A percentile compares a stretch with the other conserved stretches of the same genome.
These are phyloP conservation scores for Tricholauxania praeusta DNA, from an alignment of 2,888 invertebrate species.

Conservation along the genomic window DNA sequence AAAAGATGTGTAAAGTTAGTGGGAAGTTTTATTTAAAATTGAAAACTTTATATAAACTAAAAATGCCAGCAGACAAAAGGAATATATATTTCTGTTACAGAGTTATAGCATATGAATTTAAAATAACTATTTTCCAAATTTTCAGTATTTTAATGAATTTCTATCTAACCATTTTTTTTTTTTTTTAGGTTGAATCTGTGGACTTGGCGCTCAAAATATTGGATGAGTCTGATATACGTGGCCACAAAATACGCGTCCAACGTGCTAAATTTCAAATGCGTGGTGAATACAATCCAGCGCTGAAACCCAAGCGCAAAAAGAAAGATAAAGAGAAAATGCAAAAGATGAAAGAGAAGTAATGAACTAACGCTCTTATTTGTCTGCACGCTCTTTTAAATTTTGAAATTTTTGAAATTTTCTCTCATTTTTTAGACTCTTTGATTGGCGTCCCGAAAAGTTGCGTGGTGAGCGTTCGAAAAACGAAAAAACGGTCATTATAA, in stretches of 20 bases:
- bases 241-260: constrained; percentile 88
- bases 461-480: constrained; percentile 87
- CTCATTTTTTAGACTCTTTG: constrained; percentile 77
- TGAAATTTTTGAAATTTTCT: neutral
- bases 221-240: constrained; percentile 87
- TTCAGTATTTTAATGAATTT: neutral
- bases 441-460: constrained; percentile 96
- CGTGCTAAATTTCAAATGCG: constrained; percentile 95
- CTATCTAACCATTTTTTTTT: constrained; percentile 40
- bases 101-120: no score
- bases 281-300: constrained; percentile 90
- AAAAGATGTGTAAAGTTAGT: neutral
- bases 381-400: neutral
- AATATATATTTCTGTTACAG: no score
- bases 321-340: constrained; percentile 92
- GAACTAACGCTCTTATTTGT: neutral
- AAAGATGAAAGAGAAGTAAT: constrained; percentile 90
- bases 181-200: constrained; percentile 85
- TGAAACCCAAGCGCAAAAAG: constrained; percentile 91
- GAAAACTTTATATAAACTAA: constrained; percentile 6
- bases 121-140: no score
- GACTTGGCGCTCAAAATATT: constrained; percentile 90
- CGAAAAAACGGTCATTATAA: constrained; percentile 92
- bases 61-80: neutral
- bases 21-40: neutral